Conservation (phyloP, 2,797 vertebrate species). For the Morus bassanus region DNA sequence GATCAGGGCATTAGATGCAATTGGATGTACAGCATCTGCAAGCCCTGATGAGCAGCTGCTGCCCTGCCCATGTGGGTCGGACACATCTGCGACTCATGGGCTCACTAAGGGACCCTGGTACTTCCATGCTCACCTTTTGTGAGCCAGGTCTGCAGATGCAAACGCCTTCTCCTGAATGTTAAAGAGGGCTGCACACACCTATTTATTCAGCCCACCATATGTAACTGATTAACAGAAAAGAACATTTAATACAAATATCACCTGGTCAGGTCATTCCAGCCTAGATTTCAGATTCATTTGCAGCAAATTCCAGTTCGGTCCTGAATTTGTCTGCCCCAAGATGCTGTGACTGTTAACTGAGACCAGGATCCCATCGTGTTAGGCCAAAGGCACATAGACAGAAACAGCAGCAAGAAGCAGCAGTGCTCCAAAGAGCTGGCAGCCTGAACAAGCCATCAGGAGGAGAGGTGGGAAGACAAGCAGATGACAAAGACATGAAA, state of each 20-base stretch:
- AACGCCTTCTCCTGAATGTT: neutral
- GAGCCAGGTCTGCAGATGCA: neutral
- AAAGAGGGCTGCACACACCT: neutral
- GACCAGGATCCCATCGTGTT: fast-evolving
- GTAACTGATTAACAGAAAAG: neutral
- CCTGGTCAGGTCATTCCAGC: neutral
- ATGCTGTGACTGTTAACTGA: too few species aligned
- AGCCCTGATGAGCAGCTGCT: neutral
- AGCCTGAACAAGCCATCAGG: neutral
- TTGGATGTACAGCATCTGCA: neutral
- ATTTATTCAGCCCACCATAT: neutral
- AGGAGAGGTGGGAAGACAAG: neutral
- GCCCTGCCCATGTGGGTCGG: fast-evolving
- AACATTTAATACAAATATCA: neutral
- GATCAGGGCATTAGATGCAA: neutral
- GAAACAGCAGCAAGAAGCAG: neutral
- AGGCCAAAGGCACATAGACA: neutral
- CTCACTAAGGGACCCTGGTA: neutral
- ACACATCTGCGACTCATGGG: fast-evolving
- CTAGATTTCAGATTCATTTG: neutral
- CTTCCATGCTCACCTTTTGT: fast-evolving
- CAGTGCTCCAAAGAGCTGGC: neutral
- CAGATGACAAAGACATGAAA: neutral
- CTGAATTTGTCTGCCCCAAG: neutral
- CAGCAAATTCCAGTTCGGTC: neutral